Base-by-base conservation (phyloP, 2,888 invertebrate species). In the Charanyca ferruginea region DNA sequence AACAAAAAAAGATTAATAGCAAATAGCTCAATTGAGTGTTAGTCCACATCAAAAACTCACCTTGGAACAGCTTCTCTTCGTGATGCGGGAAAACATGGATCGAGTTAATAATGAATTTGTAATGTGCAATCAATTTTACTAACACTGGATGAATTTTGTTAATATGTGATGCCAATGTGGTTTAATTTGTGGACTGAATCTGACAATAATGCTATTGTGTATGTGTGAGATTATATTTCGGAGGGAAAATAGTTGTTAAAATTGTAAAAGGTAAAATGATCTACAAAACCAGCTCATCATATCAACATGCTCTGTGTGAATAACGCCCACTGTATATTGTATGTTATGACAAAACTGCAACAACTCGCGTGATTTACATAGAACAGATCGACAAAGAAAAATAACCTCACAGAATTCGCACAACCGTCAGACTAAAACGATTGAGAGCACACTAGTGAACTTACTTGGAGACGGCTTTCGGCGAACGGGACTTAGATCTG, bases 401-500 rank as follows among this genome's bases (percentile, higher is more conserved):
- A 84, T 84, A 84, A 89, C 77, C 85, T 85, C 84, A 83, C 83
- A 80, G 64, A 77, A 67, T 69, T 64, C 49, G 84, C 88, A 87
- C 51, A 78, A 84, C 78, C 80, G 91, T 90, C 90, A 89, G 88
- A 85, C 61, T 55, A 13, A 54, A 54, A 73, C 49, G 69, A 90
- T 91, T 90, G 91, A 90, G 80, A 87, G 92, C 91, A 90, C 91
- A 90, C 80, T 38, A 18, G 49, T 54, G 25, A 57, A 93, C 93
- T 93, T 87, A 94, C 94, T 93, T 93, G 86, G 90, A 88, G 6
- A 83, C 83, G 42, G 88, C 84, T 79, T 89, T 89, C 83, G 96
- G 95, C 75, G 96, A 96, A 65, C 96, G 93, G 25, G 96, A 96
- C 83, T 96, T 96, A 60, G 92, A 91, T 22, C 92, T 82, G 47